Conservation (phyloP, 2,797 vertebrate genomes). For the Bucorvus abyssinicus region DNA sequence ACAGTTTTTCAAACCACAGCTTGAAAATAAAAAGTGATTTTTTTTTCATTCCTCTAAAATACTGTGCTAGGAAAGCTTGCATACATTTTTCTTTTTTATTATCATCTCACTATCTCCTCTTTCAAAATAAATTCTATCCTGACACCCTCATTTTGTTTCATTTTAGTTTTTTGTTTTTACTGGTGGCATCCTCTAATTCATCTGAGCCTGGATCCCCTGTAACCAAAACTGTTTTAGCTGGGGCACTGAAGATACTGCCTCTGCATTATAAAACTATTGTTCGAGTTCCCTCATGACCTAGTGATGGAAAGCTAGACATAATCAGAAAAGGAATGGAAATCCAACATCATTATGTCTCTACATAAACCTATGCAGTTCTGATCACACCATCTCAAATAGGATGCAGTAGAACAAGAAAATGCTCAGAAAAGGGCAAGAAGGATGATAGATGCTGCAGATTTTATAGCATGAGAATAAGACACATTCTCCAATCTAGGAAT, state of each 20-base stretch:
- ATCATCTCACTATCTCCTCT: not conserved
- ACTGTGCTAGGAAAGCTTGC: not conserved
- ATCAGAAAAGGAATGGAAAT: not conserved
- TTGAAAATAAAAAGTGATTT: not conserved
- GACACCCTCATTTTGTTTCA: not conserved
- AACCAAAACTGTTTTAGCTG: not conserved
- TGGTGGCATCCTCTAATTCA: not conserved
- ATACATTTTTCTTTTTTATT: not conserved
- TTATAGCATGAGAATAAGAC: not conserved
- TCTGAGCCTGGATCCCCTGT: not conserved
- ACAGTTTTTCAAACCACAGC: not conserved
- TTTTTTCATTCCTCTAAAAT: not conserved
- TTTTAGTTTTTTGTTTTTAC: not conserved
- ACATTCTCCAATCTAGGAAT: not conserved
- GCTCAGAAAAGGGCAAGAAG: not conserved
- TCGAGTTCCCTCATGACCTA: not conserved
- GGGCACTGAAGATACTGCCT: not conserved
- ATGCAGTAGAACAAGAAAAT: not conserved
- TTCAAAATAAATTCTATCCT: constrained; percentile 12
- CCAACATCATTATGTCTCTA: not conserved
- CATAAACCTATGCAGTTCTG: not conserved
- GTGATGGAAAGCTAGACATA: not conserved
- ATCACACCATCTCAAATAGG: not conserved
- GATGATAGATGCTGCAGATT: not conserved
- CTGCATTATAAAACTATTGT: not conserved